A percentile compares a stretch with the other conserved stretches of the same genome.
Evolutionary conservation across 2,797 vertebrate species (phyloP).

Genomic region (Sardinella longiceps): DNA sequence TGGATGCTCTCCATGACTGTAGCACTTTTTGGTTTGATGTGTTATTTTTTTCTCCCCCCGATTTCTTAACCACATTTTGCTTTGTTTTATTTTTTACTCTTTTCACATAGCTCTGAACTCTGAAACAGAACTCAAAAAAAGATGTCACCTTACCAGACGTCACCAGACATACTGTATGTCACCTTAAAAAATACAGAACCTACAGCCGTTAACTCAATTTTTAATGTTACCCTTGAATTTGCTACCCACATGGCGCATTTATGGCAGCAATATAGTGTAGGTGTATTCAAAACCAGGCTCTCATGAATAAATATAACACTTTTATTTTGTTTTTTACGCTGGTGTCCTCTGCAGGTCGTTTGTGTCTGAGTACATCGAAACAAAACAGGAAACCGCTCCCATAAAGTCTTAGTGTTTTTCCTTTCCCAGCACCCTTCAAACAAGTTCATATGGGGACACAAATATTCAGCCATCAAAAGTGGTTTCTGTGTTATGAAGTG

Average conservation of each 20-base stretch:
- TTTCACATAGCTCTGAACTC: not conserved
- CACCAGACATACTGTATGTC: not conserved
- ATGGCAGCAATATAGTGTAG: not conserved
- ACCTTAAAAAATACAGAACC: not conserved
- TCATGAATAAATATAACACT: conserved; percentile 43
- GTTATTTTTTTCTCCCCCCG: conserved; percentile 33
- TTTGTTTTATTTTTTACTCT: conserved; percentile 20
- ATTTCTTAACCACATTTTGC: not conserved
- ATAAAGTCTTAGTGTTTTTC: not conserved
- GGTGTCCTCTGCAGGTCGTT: not conserved
- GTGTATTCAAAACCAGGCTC: conserved; percentile 26
- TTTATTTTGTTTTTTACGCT: conserved; percentile 20
- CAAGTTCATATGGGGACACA: not conserved
- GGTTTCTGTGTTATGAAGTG: not conserved
- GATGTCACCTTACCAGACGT: too few species aligned
- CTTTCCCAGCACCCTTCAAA: not conserved
- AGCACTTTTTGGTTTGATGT: conserved; percentile 50
- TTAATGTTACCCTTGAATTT: not conserved
- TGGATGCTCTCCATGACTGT: conserved; percentile 62
- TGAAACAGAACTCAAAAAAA: not conserved
- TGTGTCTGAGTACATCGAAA: not conserved
- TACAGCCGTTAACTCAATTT: not conserved
- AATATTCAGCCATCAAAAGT: not conserved
- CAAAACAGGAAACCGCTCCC: not conserved
- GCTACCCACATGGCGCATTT: not conserved